A percentile compares a stretch with the other conserved stretches of the same genome.
phyloP scores from a whole-genome alignment of 2,113 vertebrate species.

The Poeciliopsis prolifica region DNA sequence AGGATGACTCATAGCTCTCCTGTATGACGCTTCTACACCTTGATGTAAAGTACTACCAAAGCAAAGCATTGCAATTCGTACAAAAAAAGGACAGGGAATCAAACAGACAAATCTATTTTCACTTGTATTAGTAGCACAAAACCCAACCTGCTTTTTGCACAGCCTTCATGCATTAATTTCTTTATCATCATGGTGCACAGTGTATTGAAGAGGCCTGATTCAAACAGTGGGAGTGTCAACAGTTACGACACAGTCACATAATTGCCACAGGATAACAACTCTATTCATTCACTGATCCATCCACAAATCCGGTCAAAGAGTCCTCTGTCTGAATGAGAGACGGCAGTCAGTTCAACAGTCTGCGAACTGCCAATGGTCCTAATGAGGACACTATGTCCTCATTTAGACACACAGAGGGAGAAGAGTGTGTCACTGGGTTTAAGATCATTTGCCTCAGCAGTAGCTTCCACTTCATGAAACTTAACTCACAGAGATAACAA shows the following conservation, averaged over 20 bases:
- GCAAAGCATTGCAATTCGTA: neutral
- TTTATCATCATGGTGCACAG: neutral
- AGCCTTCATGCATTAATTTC: neutral
- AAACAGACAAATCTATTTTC: neutral
- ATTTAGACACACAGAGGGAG: constrained; percentile 22
- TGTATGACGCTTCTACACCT: neutral
- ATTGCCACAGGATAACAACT: constrained; percentile 18
- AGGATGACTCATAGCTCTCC: neutral
- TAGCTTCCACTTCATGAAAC: constrained; percentile 20
- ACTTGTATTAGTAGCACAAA: neutral
- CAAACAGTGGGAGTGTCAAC: neutral
- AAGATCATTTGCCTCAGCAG: constrained; percentile 27
- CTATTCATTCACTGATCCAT: constrained; percentile 29
- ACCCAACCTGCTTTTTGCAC: neutral
- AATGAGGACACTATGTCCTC: constrained; percentile 57
- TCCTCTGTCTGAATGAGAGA: constrained; percentile 57
- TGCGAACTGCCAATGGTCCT: constrained; percentile 46
- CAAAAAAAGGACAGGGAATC: neutral
- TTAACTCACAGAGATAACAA: neutral
- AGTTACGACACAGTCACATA: neutral
- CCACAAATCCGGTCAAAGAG: constrained; percentile 54
- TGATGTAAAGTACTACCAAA: neutral
- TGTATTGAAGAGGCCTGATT: constrained; percentile 11
- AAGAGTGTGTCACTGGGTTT: constrained; percentile 26
- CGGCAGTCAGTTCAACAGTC: constrained; percentile 28